phyloP scores from a whole-genome alignment of 2,113 vertebrate genomes.

The Pollachius pollachius region DNA sequence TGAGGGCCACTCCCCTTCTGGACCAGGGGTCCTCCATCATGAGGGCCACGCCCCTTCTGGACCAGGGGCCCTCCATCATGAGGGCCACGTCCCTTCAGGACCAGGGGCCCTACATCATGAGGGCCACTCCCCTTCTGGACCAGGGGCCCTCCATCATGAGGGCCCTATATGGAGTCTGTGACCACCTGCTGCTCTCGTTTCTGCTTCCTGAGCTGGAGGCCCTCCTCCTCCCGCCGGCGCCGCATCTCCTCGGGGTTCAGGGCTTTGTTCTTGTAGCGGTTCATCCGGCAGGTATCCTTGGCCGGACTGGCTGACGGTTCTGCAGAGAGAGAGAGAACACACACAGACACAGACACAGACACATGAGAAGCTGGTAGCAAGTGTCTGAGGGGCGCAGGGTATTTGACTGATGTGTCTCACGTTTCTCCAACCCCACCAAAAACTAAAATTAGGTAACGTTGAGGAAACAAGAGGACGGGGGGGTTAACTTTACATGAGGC shows the following conservation, averaged over 20 bases:
- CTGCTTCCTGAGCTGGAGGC: conserved; percentile 96
- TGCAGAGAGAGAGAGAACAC: conserved; percentile 41
- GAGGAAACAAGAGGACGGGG: conserved; percentile 24
- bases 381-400: neutral
- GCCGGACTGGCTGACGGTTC: conserved; percentile 92
- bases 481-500: conserved; percentile 1
- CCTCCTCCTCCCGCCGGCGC: conserved; percentile 92
- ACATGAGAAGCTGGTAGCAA: no score
- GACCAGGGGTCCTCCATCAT: no score
- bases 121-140: no score
- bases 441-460: conserved; percentile 36
- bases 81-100: no score
- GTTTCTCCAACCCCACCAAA: conserved; percentile 12
- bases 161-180: no score
- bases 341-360: no score
- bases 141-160: no score
- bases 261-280: conserved; percentile 99
- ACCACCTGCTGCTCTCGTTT: conserved; percentile 95
- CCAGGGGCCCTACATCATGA: no score
- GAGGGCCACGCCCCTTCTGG: no score
- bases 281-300: conserved; percentile 97
- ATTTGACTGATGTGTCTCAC: neutral
- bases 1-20: no score
- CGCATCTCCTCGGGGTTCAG: conserved; percentile 97
- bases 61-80: no score